These are phyloP conservation scores for Thysanoteuthis rhombus DNA, from an alignment of 2,888 invertebrate genomes.

Conservation along the genomic window DNA sequence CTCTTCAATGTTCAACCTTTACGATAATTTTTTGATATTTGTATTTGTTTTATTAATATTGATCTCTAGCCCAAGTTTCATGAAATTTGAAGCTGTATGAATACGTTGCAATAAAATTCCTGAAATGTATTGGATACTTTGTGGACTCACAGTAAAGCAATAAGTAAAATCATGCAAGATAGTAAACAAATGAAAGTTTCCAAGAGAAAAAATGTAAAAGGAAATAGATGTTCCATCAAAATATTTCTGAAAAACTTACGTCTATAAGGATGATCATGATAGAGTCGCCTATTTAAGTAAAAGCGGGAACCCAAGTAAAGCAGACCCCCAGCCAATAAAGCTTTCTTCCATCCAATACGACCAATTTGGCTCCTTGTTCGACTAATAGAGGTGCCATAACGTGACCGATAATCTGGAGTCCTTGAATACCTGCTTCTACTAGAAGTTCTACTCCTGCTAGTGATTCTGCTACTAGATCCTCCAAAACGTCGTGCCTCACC, in stretches of 20 bases:
- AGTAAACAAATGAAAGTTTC: too few relatives aligned
- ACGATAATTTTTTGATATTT: too few relatives aligned
- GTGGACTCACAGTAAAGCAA: too few relatives aligned
- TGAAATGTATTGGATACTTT: too few relatives aligned
- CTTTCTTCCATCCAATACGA: slow-evolving; percentile 16
- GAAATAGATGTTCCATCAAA: too few relatives aligned
- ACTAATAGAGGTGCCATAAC: background rate
- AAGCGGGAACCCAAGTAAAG: background rate
- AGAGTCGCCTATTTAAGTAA: background rate
- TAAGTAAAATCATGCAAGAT: too few relatives aligned
- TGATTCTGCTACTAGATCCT: background rate
- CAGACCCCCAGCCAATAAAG: slow-evolving; percentile 15
- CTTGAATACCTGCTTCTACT: background rate
- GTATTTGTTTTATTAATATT: too few relatives aligned
- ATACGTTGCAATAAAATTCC: too few relatives aligned
- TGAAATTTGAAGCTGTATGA: too few relatives aligned
- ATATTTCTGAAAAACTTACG: background rate
- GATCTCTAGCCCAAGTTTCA: too few relatives aligned
- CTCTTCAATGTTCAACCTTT: too few relatives aligned
- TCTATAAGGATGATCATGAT: background rate
- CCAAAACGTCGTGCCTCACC: background rate
- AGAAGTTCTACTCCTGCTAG: background rate
- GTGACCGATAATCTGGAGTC: background rate
- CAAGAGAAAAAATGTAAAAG: too few relatives aligned
- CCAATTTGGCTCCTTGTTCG: background rate